Evolutionary conservation across 2,888 invertebrate genomes (phyloP), one percentile per base, ranked within the genome.

Genomic region (Sturmia bella): DNA sequence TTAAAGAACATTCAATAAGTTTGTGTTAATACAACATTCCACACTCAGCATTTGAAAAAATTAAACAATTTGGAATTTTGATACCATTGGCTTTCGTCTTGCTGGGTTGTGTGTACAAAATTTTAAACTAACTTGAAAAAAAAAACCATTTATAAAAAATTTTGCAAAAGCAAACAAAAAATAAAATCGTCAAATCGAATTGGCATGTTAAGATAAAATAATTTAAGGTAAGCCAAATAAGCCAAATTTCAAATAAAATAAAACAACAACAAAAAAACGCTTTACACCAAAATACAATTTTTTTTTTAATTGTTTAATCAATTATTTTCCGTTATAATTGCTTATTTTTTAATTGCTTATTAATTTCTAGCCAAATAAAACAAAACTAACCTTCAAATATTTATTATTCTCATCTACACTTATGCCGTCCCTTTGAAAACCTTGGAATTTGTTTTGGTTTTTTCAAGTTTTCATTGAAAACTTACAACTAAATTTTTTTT

Each of bases 91-190:
- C 76, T 70, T 73, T 78, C 52, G 50, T 15, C 72, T 77, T 69
- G 74, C 85, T 85, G 84, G 79, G 84, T 64, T 80, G 84, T 82
- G 85, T 81, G 84, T 84, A 83, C 82, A 61, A 84, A 80, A 84
- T 85, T 83, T 54, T 56, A 70, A 59, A 27, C 37, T 41, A 54
- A 32, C 56, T 43, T 17, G 19, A 56, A 80, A 82, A 81, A 69
- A 43, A 41, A 50, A 72, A 57, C 37, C 68, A 57, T 11, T 39
- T 21, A 21, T 21, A 19, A 63, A n/a, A 79, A 84, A 75, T 54
- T 37, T n/a, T n/a, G 15, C 66, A 59, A 78, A 70, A 48, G 54
- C 15, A 43, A 63, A 64, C 43, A 69, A 24, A 59, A 57, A 70
- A n/a, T 13, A 61, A 39, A 15, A 12, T 32, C 32, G 73, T 21